These are phyloP conservation scores for Euplagia quadripunctaria DNA, from an alignment of 2,888 invertebrate genomes.

Conservation along the genomic window DNA sequence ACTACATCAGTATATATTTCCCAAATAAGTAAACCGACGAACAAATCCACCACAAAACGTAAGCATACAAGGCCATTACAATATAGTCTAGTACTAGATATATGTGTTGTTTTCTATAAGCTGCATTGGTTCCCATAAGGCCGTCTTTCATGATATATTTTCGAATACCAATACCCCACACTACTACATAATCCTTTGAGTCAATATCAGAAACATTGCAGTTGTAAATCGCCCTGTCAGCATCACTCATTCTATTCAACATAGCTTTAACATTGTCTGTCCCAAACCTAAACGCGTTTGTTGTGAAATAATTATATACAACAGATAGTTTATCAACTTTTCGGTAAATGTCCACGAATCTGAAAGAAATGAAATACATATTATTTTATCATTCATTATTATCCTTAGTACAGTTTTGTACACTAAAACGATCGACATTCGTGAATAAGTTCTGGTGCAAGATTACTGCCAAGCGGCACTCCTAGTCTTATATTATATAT, in stretches of 20 bases:
- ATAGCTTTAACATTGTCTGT: slow-evolving; percentile 18
- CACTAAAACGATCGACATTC: too few species aligned
- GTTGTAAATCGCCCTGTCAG: slow-evolving; percentile 40
- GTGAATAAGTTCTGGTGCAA: too few species aligned
- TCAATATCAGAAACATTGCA: slow-evolving; percentile 35
- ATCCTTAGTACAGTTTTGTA: too few species aligned
- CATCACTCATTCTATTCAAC: slow-evolving; percentile 26
- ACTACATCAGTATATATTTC: not conserved
- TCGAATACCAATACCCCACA: slow-evolving; percentile 6
- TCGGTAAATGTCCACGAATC: slow-evolving; percentile 29
- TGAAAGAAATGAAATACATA: not conserved
- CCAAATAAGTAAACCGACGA: too few species aligned
- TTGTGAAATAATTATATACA: slow-evolving; percentile 26
- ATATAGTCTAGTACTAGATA: not conserved
- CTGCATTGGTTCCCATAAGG: not conserved
- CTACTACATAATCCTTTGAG: slow-evolving; percentile 3
- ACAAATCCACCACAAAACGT: not conserved
- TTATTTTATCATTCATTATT: too few species aligned
- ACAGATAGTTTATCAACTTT: slow-evolving; percentile 31
- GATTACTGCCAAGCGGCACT: too few species aligned
- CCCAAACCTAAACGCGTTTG: slow-evolving; percentile 26
- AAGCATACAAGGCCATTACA: not conserved
- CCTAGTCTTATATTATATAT: too few species aligned
- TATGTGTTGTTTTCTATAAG: not conserved
- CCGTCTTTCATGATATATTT: slow-evolving; percentile 13